A percentile compares a stretch with the other conserved stretches of the same genome.
Conservation (phyloP, 92 coral and sea anemone species). For the Paragorgia papillata region DNA sequence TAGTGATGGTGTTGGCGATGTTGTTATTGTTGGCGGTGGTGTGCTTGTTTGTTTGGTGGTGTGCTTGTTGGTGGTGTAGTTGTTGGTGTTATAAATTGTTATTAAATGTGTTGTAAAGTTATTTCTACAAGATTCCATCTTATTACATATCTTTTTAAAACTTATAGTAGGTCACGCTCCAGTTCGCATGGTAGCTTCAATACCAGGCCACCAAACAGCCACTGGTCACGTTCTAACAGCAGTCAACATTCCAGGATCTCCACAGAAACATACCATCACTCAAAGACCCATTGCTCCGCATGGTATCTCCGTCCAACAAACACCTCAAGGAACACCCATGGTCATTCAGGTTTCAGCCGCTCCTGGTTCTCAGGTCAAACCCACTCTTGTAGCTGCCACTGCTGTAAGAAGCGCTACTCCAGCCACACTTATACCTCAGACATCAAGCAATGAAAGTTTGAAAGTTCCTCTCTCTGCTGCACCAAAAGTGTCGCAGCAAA, state of each 20-base stretch:
- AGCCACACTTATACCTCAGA: constrained; percentile 10
- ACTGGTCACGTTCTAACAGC: constrained; percentile 31
- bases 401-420: constrained; percentile 12
- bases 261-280: constrained; percentile 34
- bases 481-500: constrained; percentile 25
- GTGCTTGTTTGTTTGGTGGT: no score
- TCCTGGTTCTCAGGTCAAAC: constrained; percentile 18
- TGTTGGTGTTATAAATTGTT: no score
- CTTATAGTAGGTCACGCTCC: constrained; percentile 17
- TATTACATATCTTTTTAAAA: no score
- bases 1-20: no score
- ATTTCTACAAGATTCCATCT: no score
- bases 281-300: constrained; percentile 45
- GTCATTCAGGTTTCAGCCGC: constrained; percentile 34
- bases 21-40: no score
- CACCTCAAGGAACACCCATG: constrained; percentile 28
- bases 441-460: constrained; percentile 28
- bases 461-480: constrained; percentile 41
- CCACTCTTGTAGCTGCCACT: constrained; percentile 26
- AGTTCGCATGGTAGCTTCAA: constrained; percentile 38
- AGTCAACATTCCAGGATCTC: constrained; percentile 14
- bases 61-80: no score
- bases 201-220: constrained; percentile 36
- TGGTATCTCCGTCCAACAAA: constrained; percentile 37
- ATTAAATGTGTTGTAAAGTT: no score